Evolutionary conservation across 1,140 invertebrate species (phyloP), one percentile per base, ranked within the genome.

Genomic region (Arion vulgaris): DNA sequence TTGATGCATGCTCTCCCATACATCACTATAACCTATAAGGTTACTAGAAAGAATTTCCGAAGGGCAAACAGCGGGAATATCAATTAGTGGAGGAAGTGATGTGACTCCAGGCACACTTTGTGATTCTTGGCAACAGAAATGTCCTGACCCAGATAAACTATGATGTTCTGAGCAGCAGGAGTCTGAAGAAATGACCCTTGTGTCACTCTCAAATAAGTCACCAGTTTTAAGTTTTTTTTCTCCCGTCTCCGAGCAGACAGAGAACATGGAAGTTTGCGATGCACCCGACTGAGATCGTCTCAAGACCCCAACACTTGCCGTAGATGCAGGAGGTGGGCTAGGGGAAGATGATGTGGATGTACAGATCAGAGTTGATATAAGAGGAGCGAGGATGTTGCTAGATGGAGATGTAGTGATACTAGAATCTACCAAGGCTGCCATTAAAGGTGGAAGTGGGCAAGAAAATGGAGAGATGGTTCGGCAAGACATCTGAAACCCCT

Each of bases 211-310:
- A 19, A 83, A 68, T 11, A 51, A n/a, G 19, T 38, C n/a, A 66
- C 38, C 34, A 28, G 41, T 23, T 45, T 82, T 85, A 28, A 83
- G 49, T 53, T 81, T 85, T 81, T 87, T 86, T 68, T 90, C 89
- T 39, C 89, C 89, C 4, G 89, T 90, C 69, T 90, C 89, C 15
- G 89, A 89, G 79, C 88, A 89, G 0, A 90, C 84, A 32, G 87
- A 88, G 49, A 86, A 81, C 19, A 85, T 74, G 36, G 88, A 88
- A 17, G 83, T 82, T 39, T 87, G 72, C 15, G 88, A 89, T 45
- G 72, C 74, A 19, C 83, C 49, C 0, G 87, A 84, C 75, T 85
- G 74, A 32, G 85, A 86, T 53, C 84, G 45, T 28, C 45, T 71
- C 57, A 68, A 75, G 34, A 36, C 80, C 38, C 34, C 68, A 2